phyloP scores from a whole-genome alignment of 2,797 vertebrate species.

The Trematocara caparti region DNA sequence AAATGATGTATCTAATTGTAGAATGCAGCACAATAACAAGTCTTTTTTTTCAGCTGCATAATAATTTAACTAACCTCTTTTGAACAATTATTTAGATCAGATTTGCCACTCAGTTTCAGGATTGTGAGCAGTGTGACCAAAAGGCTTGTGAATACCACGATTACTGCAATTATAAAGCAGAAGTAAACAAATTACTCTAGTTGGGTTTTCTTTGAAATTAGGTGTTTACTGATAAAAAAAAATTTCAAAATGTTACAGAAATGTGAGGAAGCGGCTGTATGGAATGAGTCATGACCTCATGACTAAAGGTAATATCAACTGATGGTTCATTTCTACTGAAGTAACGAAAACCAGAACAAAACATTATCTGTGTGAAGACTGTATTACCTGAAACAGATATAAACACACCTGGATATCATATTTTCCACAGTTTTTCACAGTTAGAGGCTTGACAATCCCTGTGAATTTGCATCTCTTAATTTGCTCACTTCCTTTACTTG shows the following conservation, averaged over 20 bases:
- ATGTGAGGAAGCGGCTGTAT: rapidly evolving
- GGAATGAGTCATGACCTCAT: not conserved
- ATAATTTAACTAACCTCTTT: not conserved
- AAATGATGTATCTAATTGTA: not conserved
- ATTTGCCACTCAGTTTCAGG: not conserved
- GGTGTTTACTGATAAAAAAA: rapidly evolving
- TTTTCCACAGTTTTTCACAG: not conserved
- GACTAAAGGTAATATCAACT: not conserved
- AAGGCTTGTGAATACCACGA: not conserved
- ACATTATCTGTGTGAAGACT: not conserved
- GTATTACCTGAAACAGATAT: not conserved
- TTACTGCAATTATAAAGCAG: not conserved
- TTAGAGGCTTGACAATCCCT: not conserved
- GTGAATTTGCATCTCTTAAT: not conserved
- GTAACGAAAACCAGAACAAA: not conserved
- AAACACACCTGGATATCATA: not conserved
- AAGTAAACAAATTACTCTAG: not conserved
- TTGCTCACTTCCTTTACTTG: not conserved
- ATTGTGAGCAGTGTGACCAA: not conserved
- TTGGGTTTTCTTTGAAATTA: not conserved
- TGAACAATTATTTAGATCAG: not conserved
- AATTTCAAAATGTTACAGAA: not conserved
- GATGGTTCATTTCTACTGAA: not conserved
- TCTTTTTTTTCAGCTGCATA: not conserved
- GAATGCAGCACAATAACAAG: not conserved